A percentile compares a stretch with the other conserved stretches of the same genome.
Conservation (phyloP, 2,797 vertebrate species). For the Ara ararauna region DNA sequence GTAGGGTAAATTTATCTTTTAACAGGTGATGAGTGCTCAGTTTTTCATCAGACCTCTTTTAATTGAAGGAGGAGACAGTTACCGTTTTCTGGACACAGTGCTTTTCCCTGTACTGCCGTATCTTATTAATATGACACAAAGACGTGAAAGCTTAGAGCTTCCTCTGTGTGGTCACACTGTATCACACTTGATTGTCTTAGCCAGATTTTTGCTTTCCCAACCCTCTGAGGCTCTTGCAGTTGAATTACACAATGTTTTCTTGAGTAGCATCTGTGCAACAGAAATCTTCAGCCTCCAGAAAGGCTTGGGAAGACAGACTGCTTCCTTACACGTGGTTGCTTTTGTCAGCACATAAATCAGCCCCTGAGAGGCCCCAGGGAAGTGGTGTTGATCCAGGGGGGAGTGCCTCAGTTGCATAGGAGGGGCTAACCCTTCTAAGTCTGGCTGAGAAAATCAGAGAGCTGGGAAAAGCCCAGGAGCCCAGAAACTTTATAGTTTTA, state of each 20-base stretch:
- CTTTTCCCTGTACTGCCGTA: neutral
- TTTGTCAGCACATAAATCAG: constrained; percentile 50
- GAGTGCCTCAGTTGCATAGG: accelerated
- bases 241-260: neutral
- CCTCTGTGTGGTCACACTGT: neutral
- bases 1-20: neutral
- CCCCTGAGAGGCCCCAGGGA: neutral
- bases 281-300: constrained; percentile 8
- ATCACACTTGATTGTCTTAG: neutral
- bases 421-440: neutral
- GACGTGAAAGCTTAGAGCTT: neutral
- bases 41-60: neutral
- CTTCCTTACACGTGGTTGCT: constrained; percentile 30
- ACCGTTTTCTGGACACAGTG: neutral
- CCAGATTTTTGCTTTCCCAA: neutral
- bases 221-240: neutral
- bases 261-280: constrained; percentile 24
- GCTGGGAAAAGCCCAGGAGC: neutral
- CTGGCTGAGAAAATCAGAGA: neutral
- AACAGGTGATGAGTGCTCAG: neutral
- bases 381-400: neutral
- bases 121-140: neutral
- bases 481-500: neutral
- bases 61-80: neutral
- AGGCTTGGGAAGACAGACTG: constrained; percentile 20